Evolutionary conservation across 2,888 invertebrate genomes (phyloP), one percentile per base, ranked within the genome.

Genomic region (Anthophora plumipes): DNA sequence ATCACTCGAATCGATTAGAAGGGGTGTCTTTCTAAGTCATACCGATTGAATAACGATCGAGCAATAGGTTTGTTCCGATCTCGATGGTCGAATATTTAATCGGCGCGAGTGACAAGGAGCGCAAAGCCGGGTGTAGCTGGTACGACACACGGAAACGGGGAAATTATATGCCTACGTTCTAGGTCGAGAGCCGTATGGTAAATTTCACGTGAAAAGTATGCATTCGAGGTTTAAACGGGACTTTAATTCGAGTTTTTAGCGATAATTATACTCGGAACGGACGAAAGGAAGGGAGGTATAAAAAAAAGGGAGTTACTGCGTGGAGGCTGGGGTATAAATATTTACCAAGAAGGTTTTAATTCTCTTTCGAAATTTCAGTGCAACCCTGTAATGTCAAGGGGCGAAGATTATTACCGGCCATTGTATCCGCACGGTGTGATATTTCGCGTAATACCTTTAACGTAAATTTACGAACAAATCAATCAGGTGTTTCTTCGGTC

Each of bases 241-340:
- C 46, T 43, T 68, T 46, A 46, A 39, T 61, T 46, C 41, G n/a
- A 11, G 25, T 25, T 61, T 61, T 70, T 20, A 41, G 50, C 46
- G 55, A 48, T 37, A 64, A 67, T 67, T 67, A 22, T 59, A 17
- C 48, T 48, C 11, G 48, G 57, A 39, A 31, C 25, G 37, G 31
- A 39, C 37, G 17, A 22, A 12, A 9, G 17, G 0, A 17, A 6
- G 17, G 46, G 14, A 17, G 14, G 14, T 8, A 39, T 14, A 14
- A 39, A 14, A 14, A 12, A 20, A 20, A 6, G 6, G 22, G n/a
- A 64, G 50, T 22, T 1, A 31, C 31, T 37, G 5, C 17, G 54
- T 14, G 20, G 20, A 8, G 8, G 54, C 20, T 20, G 43, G 31
- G 54, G 37, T 43, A 55, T 71, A 54, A 63, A 71, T 46, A 71